Percentiles rank a stretch among this genome's conserved stretches.
These are phyloP conservation scores for Gryon sp. DNA, from an alignment of 1,140 invertebrate genomes.

Conservation along the genomic window DNA sequence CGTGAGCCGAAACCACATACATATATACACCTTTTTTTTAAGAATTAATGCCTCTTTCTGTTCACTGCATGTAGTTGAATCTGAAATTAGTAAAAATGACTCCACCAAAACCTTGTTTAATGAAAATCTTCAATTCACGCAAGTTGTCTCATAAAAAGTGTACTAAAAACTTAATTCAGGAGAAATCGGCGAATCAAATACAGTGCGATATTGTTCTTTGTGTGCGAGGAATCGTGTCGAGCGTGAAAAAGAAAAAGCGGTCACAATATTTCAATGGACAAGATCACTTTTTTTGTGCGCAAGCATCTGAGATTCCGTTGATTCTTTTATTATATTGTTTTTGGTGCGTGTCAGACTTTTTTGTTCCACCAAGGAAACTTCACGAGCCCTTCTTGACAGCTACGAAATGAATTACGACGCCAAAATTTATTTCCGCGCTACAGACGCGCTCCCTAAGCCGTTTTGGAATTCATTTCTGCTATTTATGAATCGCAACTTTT, in stretches of 20 bases:
- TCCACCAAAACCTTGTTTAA: too few species aligned
- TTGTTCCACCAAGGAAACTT: conserved; percentile 33
- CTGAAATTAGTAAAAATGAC: too few species aligned
- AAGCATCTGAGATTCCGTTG: not conserved
- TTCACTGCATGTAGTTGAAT: too few species aligned
- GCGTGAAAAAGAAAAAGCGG: conserved; percentile 20
- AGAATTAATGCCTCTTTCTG: too few species aligned
- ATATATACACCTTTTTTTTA: too few species aligned
- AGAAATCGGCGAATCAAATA: conserved; percentile 1
- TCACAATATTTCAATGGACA: conserved; percentile 27
- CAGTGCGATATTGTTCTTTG: conserved; percentile 9
- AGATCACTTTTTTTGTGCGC: conserved; percentile 7
- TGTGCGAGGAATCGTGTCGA: conserved; percentile 5
- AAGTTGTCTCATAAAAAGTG: too few species aligned
- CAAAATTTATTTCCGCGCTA: conserved; percentile 35
- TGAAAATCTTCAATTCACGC: too few species aligned
- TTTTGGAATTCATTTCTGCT: conserved; percentile 34
- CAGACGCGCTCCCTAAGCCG: conserved; percentile 13
- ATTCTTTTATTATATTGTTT: conserved; percentile 23
- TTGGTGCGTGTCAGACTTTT: conserved; percentile 10
- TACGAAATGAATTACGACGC: conserved; percentile 32
- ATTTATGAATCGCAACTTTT: conserved; percentile 18
- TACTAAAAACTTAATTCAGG: conserved; percentile 11
- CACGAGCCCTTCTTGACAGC: conserved; percentile 15
- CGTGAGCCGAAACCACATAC: too few species aligned